phyloP scores from a whole-genome alignment of 2,113 vertebrate genomes.

The Benitochromis conjunctus region DNA sequence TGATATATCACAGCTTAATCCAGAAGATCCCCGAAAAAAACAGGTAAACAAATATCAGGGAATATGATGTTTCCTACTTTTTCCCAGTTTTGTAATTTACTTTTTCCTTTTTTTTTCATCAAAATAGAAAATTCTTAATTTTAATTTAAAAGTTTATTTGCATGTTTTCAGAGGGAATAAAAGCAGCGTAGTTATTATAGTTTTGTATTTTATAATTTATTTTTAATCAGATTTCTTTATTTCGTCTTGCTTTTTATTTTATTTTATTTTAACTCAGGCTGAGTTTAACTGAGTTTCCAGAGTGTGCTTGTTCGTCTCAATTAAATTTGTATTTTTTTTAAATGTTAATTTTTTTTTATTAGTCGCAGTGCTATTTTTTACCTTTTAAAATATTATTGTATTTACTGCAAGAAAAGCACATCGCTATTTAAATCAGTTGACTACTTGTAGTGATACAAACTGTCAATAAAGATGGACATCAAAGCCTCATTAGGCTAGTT shows the following conservation, averaged over 20 bases:
- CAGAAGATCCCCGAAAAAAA: neutral
- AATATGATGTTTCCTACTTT: neutral
- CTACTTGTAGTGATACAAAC: neutral
- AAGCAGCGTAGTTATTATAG: neutral
- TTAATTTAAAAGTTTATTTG: neutral
- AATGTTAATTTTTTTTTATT: neutral
- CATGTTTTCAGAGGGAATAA: neutral
- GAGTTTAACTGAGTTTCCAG: neutral
- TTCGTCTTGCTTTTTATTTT: neutral
- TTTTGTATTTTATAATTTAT: neutral
- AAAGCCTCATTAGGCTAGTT: neutral
- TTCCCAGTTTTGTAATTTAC: neutral
- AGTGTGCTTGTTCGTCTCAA: neutral
- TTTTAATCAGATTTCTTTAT: neutral
- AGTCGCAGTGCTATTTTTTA: neutral
- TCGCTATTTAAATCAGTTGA: neutral
- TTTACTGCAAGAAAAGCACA: neutral
- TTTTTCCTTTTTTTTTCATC: neutral
- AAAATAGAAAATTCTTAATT: neutral
- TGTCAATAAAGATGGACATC: neutral
- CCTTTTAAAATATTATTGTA: neutral
- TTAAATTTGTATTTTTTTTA: neutral
- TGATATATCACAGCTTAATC: neutral
- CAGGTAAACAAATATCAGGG: conserved; percentile 3
- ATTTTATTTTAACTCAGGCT: neutral